Base-by-base conservation (phyloP, 2,797 vertebrate species). In the Channa striata region DNA sequence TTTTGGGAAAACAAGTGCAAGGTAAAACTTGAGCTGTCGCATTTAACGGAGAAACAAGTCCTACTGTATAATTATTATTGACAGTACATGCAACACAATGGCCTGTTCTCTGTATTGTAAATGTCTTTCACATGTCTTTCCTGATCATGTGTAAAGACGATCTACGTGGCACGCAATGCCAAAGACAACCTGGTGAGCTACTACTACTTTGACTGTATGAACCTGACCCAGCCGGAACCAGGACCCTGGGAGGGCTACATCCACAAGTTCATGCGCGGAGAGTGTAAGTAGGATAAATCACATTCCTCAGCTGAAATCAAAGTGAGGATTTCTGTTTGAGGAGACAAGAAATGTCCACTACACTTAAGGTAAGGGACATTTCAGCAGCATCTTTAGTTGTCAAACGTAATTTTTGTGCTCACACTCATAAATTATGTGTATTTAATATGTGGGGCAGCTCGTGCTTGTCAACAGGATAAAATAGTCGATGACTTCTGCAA, bases 151-250 rank as follows among this genome's bases (percentile, higher is more conserved):
- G 62, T 64, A 11, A 81, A 98, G 96, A 77, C 92, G 0, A 96
- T 98, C 86, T 98, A 98, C 0, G 88, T 97, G 77, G 96, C 97
- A 5, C 95, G 97, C 85, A 98, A 98, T 30, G 95, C 96, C 34
- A 99, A 98, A 81, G 97, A 99, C 92, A 96, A 91, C 63, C n/a
- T 96, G 74, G 96, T 99, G 34, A 98, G 96, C 80, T 99, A 96
- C 89, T 98, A 92, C 81, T 84, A 97, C 86, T 98, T 98, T 84
- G 95, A 96, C 49, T 90, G 83, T 39, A 98, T 98, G 97, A 96
- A 95, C 72, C 83, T 74, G 72, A 93, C 61, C 23, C 43, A 96
- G 56, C 96, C 96, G 46, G 95, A 97, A 1, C 96, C 96, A 4
- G 97, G 96, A 10, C 93, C 94, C 1, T 96, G 94, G 94, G 95